These are phyloP conservation scores for Anoplopoma fimbria DNA, from an alignment of 2,113 vertebrate genomes.

Conservation along the genomic window DNA sequence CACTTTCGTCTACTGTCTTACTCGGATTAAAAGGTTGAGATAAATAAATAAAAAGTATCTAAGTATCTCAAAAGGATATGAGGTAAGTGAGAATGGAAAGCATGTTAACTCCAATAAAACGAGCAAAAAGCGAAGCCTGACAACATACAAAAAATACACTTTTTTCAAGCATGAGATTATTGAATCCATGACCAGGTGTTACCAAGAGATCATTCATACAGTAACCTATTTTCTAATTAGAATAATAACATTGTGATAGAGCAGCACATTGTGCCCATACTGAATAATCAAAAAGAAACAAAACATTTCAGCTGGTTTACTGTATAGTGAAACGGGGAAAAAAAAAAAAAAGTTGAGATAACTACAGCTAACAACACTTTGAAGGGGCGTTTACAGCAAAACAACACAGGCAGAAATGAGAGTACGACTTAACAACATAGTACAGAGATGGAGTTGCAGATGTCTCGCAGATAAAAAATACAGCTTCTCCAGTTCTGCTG, in stretches of 20 bases:
- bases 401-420: slow-evolving; percentile 65
- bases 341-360: slow-evolving; percentile 85
- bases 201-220: slow-evolving; percentile 78
- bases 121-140: slow-evolving; percentile 71
- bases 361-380: slow-evolving; percentile 87
- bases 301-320: slow-evolving; percentile 78
- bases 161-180: slow-evolving; percentile 74
- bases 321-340: slow-evolving; percentile 85
- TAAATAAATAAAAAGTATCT: slow-evolving; percentile 91
- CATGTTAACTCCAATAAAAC: slow-evolving; percentile 73
- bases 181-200: slow-evolving; percentile 60
- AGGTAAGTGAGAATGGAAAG: slow-evolving; percentile 91
- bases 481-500: slow-evolving; percentile 64
- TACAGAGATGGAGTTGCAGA: slow-evolving; percentile 50
- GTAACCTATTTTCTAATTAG: slow-evolving; percentile 85
- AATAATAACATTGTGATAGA: slow-evolving; percentile 80
- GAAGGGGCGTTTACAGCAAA: slow-evolving; percentile 79
- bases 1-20: slow-evolving; percentile 85
- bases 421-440: slow-evolving; percentile 35
- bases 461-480: slow-evolving; percentile 70
- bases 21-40: slow-evolving; percentile 90
- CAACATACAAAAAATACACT: slow-evolving; percentile 68
- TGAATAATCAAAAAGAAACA: slow-evolving; percentile 62
- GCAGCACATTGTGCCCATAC: slow-evolving; percentile 79
- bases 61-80: slow-evolving; percentile 85